These are phyloP conservation scores for Myrmecobius fasciatus DNA, from an alignment of 2,113 vertebrate genomes.

Conservation along the genomic window DNA sequence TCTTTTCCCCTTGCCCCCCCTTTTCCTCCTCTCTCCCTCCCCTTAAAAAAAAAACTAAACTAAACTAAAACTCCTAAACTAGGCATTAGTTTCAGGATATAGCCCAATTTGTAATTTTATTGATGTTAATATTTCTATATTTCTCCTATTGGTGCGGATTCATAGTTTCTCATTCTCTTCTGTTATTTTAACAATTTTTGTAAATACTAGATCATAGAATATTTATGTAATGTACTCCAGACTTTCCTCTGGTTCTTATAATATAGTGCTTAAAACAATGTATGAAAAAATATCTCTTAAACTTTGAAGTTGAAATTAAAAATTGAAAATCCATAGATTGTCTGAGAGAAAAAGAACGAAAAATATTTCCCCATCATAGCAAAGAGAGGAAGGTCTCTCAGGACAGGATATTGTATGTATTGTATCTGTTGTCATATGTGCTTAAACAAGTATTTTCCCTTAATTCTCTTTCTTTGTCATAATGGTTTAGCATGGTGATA, in stretches of 20 bases:
- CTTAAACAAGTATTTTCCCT: not conserved
- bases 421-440: not conserved
- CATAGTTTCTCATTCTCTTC: not conserved
- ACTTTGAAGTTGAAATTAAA: not conserved
- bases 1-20: not conserved
- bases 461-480: not conserved
- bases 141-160: not conserved
- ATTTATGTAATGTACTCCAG: no score
- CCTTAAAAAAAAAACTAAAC: no score
- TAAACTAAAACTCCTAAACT: not conserved
- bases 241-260: no score
- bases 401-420: not conserved
- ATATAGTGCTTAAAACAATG: not conserved
- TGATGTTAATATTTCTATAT: not conserved
- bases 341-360: not conserved
- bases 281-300: not conserved
- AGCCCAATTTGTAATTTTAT: not conserved
- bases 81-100: not conserved
- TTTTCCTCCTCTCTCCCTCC: no score
- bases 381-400: not conserved
- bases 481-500: not conserved
- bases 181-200: not conserved
- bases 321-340: not conserved
- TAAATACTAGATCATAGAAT: not conserved
- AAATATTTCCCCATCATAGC: not conserved